These are phyloP conservation scores for Muraenolepis orangiensis DNA, from an alignment of 2,797 vertebrate genomes.

Conservation along the genomic window DNA sequence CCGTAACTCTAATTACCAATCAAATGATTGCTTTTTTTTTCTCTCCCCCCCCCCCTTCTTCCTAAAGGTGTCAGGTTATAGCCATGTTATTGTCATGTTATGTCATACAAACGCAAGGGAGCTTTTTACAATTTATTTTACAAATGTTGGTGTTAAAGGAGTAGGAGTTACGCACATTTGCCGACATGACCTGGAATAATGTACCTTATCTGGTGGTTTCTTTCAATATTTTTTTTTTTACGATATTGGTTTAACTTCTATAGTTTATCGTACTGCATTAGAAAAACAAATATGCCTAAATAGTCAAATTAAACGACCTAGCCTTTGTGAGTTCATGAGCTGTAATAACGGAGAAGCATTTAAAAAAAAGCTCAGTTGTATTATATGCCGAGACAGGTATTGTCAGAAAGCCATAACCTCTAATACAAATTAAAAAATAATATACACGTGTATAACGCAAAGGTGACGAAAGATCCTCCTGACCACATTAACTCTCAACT, in stretches of 20 bases:
- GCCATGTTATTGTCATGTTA: neutral
- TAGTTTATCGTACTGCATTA: too few species aligned
- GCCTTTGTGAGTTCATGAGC: neutral
- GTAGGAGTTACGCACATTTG: neutral
- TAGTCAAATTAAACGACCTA: neutral
- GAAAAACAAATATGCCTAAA: too few species aligned
- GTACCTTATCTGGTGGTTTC: neutral
- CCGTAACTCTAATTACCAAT: neutral
- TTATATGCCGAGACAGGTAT: neutral
- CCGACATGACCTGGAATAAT: neutral
- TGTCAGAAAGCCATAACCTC: neutral
- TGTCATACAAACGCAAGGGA: neutral
- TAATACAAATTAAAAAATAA: neutral
- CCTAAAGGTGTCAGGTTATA: neutral
- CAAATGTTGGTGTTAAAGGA: neutral
- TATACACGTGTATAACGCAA: neutral
- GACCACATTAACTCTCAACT: slow-evolving; percentile 24
- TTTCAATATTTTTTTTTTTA: neutral
- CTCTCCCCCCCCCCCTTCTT: too few species aligned
- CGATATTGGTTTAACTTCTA: neutral
- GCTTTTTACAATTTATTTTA: neutral
- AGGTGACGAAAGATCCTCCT: neutral
- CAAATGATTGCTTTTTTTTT: neutral
- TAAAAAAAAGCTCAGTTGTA: neutral
- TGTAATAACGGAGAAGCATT: neutral